Percentiles rank a stretch among this genome's conserved stretches.
These are phyloP conservation scores for Stylophora pistillata DNA, from an alignment of 64 coral and sea anemone genomes.

Conservation along the genomic window DNA sequence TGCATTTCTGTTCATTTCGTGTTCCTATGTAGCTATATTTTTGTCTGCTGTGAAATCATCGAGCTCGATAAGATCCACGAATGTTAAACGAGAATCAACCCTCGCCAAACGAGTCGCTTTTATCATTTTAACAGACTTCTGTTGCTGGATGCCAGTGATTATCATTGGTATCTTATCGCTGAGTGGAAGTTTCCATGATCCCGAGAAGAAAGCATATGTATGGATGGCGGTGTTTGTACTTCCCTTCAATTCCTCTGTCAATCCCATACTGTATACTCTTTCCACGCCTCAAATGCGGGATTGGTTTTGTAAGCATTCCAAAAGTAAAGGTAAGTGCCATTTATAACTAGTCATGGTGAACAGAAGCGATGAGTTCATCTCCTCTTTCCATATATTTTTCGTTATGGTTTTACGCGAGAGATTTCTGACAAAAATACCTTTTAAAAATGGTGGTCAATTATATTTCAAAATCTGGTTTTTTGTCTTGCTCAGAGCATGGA, in stretches of 20 bases:
- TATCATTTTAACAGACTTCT: slow-evolving; percentile 31
- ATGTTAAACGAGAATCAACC: not conserved
- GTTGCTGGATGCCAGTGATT: slow-evolving; percentile 34
- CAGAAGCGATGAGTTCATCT: too few species aligned
- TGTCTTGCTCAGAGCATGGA: too few species aligned
- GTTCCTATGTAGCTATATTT: not conserved
- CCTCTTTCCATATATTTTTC: too few species aligned
- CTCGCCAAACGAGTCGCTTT: not conserved
- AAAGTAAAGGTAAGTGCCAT: too few species aligned
- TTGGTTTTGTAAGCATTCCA: too few species aligned
- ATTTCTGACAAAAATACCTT: too few species aligned
- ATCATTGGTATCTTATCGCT: not conserved
- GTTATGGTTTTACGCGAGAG: too few species aligned
- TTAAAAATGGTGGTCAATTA: too few species aligned
- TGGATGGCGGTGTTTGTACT: slow-evolving; percentile 41
- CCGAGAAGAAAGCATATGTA: not conserved
- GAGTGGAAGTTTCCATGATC: slow-evolving; percentile 7
- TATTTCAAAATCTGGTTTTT: too few species aligned
- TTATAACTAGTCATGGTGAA: too few species aligned
- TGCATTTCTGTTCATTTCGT: not conserved
- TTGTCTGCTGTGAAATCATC: not conserved
- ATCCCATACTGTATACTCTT: slow-evolving; percentile 33
- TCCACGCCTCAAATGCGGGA: not conserved
- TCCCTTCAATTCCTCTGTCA: not conserved
- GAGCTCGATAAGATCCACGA: too few species aligned